Evolutionary conservation across 2,888 invertebrate genomes (phyloP).

Genomic region (Vanessa cardui): DNA sequence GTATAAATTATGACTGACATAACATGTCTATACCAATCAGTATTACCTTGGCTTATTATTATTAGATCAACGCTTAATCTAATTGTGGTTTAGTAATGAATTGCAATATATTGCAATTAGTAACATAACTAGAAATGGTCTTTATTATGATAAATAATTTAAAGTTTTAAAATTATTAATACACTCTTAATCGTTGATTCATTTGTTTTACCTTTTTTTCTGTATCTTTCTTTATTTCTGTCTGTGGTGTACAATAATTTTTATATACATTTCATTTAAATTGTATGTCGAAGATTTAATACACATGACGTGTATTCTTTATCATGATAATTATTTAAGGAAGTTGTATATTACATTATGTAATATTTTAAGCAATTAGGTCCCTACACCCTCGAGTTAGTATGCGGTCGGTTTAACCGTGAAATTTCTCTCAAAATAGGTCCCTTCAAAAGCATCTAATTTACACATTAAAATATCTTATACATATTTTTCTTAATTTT

Average conservation of each 20-base stretch:
- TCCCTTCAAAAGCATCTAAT: constrained; percentile 12
- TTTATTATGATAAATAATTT: no score
- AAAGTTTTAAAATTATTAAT: no score
- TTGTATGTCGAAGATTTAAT: no score
- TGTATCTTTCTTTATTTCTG: no score
- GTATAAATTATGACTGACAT: not conserved
- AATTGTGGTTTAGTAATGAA: constrained; percentile 1
- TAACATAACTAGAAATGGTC: not conserved
- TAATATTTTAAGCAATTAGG: constrained; percentile 18
- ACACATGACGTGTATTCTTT: not conserved
- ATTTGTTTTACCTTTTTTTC: no score
- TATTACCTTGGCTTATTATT: not conserved
- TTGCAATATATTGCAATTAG: not conserved
- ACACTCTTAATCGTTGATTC: no score
- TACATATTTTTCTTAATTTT: not conserved
- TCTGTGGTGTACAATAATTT: no score
- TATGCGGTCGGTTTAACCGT: constrained; percentile 16
- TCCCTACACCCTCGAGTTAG: constrained; percentile 8
- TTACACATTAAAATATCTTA: constrained; percentile 16
- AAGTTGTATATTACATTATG: constrained; percentile 2
- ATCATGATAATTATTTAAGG: not conserved
- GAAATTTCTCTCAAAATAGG: constrained; percentile 15
- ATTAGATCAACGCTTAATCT: not conserved
- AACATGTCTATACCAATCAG: not conserved
- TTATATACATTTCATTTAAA: no score